phyloP scores from a whole-genome alignment of 1,140 invertebrate genomes.

The Reticulitermes speratus region DNA sequence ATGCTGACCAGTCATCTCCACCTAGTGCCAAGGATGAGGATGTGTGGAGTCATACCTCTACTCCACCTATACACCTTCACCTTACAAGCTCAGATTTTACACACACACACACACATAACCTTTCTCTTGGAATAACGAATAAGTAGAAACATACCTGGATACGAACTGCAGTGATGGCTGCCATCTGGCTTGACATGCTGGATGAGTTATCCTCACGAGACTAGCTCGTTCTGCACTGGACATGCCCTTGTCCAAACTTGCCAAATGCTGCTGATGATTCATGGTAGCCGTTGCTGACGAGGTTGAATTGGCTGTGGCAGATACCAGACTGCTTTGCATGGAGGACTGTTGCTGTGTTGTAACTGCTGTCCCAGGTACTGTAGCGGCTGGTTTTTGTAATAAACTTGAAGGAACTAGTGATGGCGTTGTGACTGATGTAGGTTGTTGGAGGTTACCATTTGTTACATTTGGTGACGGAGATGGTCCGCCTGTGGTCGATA shows the following conservation, averaged over 20 bases:
- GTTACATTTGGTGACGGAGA: conserved; percentile 56
- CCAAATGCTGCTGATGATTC: conserved; percentile 37
- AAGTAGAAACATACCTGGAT: conserved; percentile 39
- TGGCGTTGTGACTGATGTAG: conserved; percentile 14
- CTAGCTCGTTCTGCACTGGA: conserved; percentile 45
- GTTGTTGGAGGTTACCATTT: conserved; percentile 35
- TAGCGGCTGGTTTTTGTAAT: conserved; percentile 42
- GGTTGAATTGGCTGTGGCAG: conserved; percentile 44
- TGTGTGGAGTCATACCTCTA: too few relatives aligned
- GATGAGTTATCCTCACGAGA: conserved; percentile 35
- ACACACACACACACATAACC: too few relatives aligned
- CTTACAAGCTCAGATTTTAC: too few relatives aligned
- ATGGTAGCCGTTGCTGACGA: conserved; percentile 42
- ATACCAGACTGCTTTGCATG: conserved; percentile 37
- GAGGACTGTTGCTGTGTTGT: conserved; percentile 43
- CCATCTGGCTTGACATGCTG: conserved; percentile 67
- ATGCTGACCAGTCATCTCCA: too few relatives aligned
- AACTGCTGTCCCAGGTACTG: conserved; percentile 40
- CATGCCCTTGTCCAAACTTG: conserved; percentile 44
- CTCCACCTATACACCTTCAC: too few relatives aligned
- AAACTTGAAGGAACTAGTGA: conserved; percentile 41
- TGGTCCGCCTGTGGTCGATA: conserved; percentile 26
- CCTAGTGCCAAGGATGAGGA: too few relatives aligned
- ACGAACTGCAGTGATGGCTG: conserved; percentile 64
- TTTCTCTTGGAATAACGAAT: too few relatives aligned